Evolutionary conservation across 2,113 vertebrate genomes (phyloP), one percentile per base, ranked within the genome.

Genomic region (Procapra przewalskii): DNA sequence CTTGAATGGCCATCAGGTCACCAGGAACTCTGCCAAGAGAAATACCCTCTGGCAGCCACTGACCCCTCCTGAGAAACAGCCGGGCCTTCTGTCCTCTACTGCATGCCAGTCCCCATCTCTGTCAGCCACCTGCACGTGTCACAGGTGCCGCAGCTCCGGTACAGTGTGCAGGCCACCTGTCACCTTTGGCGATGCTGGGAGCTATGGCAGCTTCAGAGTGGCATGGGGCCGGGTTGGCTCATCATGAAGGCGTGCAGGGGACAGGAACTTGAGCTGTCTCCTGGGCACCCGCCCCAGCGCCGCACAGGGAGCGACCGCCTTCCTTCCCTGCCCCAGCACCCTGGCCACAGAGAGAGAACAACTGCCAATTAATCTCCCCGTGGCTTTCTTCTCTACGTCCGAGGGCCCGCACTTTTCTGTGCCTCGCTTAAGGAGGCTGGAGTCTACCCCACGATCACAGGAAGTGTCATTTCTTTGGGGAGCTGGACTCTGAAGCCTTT

Each of bases 111-210:
- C 82, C 86, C 80, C 59, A 83, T 97, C 93, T 82, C 91, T 43
- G 25, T 96, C 23, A 43, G 36, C 97, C 92, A 80, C 54, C 84
- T n/a, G 97, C 64, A 95, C 15, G 86, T 97, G 96, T 98, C 93
- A 80, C 96, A 93, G 36, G 93, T 52, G 31, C 83, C 90, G 62
- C 45, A 2, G 19, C 25, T 88, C 85, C 1, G 52, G 92, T 25
- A 21, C 48, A 11, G 67, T 0, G 0, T 71, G 91, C 98, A 96
- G 94, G 60, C 92, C 91, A 94, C 92, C 88, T 96, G 96, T 94
- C 97, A 96, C 96, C 94, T 82, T 89, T 92, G 96, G 94, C 79
- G 19, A 64, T 45, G 93, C 97, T 94, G 79, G 94, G 79, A 97
- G 98, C 93, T 80, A 23, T 97, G 97, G 93, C 93, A 96, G 89